Base-by-base conservation (phyloP, 2,797 vertebrate species). In the Moxostoma hubbsi region DNA sequence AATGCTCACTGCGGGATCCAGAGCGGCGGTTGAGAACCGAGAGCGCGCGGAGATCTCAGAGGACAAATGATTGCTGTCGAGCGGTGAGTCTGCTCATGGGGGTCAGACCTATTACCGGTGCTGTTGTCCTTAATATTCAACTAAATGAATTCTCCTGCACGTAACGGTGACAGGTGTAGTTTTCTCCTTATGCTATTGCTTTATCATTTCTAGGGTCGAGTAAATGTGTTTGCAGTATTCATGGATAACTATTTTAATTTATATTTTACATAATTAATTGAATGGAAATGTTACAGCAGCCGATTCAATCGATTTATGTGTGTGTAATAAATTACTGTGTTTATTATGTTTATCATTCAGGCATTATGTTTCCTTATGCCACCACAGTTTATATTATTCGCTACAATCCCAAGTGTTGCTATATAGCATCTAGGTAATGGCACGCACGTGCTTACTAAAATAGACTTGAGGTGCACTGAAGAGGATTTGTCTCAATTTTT, bases 11-110 rank as follows among this genome's bases (percentile, higher is more conserved):
- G 91, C 86, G 93, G 87, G 96, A 94, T 82, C 84, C 89, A 82
- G 96, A 96, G 68, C 95, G 95, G 77, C 90, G 95, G 85, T 94
- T 94, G 90, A 97, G 96, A 92, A 87, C 92, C 72, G 96, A 95
- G 59, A 85, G 92, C 88, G 81, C 89, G 86, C 88, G 88, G 69
- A 93, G 91, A 87, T 92, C 85, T 79, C 94, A 93, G 84, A 89
- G 93, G 83, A 91, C 93, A 80, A 93, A 95, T 95, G 95, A 96
- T 82, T 93, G 94, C 94, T 96, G 96, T 94, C 96, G 95, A 93
- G 96, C 94, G 96, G 97, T 98, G 93, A 90, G 96, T 93, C 0
- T 66, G 47, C 7, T 47, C 15, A 10, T 6, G 5, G 24, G 3
- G 61, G 46, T 24, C 24, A 24, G 24, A 24, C 53, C 51, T 45